Evolutionary conservation across 2,113 vertebrate genomes (phyloP), one percentile per base, ranked within the genome.

Genomic region (Corvus hawaiiensis): DNA sequence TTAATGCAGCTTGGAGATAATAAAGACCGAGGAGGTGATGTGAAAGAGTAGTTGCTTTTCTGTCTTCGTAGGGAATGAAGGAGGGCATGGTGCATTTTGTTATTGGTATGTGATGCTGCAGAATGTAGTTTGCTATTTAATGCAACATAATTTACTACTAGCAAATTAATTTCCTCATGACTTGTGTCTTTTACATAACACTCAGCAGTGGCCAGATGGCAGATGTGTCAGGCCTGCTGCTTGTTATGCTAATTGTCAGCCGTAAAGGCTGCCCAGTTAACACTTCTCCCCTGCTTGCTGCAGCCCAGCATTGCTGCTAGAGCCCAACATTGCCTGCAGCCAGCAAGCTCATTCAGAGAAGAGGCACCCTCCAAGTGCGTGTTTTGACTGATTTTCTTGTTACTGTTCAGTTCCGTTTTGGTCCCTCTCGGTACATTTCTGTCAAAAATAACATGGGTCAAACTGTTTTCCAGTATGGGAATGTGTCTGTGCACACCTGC

Each of bases 161-260:
- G 41, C n/a, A 77, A 95, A 90, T 82, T 39, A 48, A 89, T 85
- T 90, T 87, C 55, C 63, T 83, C 19, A 1, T 32, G 59, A 52
- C 35, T 79, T 68, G 23, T 0, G 0, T 23, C 82, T 94, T 93
- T 66, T 46, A 22, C 66, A 9, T n/a, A 58, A 9, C 30, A 13
- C n/a, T 80, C 88, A 35, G 39, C 46, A 19, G 90, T 43, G 59
- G 71, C 81, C 94, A 90, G 90, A 83, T 95, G 92, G 87, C 87
- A 67, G 78, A 79, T 95, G 82, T 85, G 87, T 64, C 49, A 32
- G 63, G 59, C 55, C 78, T 63, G 87, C 87, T 89, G 89, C 59
- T 95, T 18, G 33, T 76, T 74, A 74, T 24, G 71, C 78, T 93
- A 48, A 93, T 86, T 78, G 59, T 23, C 72, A 80, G 55, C 87